Evolutionary conservation across 2,797 vertebrate species (phyloP).

Genomic region (Cirrhinus molitorella): DNA sequence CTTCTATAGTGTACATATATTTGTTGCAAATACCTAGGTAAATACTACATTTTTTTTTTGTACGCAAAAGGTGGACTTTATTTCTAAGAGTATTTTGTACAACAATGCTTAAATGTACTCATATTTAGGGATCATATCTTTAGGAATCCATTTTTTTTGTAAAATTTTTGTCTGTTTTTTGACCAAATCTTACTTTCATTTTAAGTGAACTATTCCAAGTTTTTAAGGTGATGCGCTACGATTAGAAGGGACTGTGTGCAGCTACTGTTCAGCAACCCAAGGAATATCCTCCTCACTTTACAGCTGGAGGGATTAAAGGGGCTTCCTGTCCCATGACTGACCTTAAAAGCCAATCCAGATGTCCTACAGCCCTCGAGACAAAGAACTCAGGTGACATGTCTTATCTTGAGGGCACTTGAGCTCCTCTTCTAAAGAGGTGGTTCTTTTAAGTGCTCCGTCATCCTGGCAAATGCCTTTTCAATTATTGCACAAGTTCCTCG

Average conservation of each 20-base stretch:
- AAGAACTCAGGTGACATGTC: constrained; percentile 78
- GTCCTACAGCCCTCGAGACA: constrained; percentile 73
- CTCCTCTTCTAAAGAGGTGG: constrained; percentile 37
- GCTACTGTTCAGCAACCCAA: constrained; percentile 72
- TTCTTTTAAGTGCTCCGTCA: constrained; percentile 21
- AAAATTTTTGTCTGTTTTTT: not conserved
- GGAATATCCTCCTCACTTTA: constrained; percentile 74
- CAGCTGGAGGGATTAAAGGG: constrained; percentile 79
- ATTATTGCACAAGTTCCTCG: constrained; percentile 16
- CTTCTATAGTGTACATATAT: not conserved
- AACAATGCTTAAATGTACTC: not conserved
- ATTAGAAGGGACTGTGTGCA: constrained; percentile 72
- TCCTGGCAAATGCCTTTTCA: constrained; percentile 32
- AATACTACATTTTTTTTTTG: not conserved
- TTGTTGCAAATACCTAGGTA: not conserved
- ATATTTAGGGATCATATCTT: not conserved
- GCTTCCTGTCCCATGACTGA: constrained; percentile 81
- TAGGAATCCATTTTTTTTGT: not conserved
- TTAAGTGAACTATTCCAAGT: not conserved
- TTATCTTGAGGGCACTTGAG: constrained; percentile 61
- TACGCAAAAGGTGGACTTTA: not conserved
- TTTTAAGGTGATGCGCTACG: constrained; percentile 52
- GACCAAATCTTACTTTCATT: not conserved
- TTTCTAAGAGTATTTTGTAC: not conserved
- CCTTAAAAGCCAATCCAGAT: constrained; percentile 80